A percentile compares a stretch with the other conserved stretches of the same genome.
phyloP scores from a whole-genome alignment of 1,140 invertebrate genomes.

The Trichomalopsis sarcophagae region DNA sequence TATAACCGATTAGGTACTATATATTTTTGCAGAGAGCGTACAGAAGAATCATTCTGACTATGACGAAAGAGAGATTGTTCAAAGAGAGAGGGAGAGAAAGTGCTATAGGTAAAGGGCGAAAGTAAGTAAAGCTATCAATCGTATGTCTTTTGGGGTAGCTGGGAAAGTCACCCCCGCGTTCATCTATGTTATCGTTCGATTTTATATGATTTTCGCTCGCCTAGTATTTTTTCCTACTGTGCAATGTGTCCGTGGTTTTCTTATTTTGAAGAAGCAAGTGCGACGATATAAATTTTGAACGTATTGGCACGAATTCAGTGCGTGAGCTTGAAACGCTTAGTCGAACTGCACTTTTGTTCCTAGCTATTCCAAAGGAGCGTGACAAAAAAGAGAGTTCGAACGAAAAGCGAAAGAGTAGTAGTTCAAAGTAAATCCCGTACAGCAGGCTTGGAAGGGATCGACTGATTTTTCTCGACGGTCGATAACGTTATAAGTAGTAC shows the following conservation, averaged over 20 bases:
- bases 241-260: conserved; percentile 29
- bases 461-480: conserved; percentile 51
- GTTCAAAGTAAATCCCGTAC: conserved; percentile 46
- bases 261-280: neutral
- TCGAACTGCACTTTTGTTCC: conserved; percentile 40
- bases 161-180: conserved; percentile 5
- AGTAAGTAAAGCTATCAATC: neutral
- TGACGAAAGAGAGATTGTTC: conserved; percentile 24
- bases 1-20: conserved; percentile 43
- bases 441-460: conserved; percentile 53
- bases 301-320: neutral
- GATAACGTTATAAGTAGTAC: conserved; percentile 49
- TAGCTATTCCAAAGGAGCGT: conserved; percentile 43
- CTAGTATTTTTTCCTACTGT: conserved; percentile 28
- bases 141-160: conserved; percentile 37
- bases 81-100: neutral
- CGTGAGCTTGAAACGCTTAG: neutral
- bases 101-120: neutral
- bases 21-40: conserved; percentile 48
- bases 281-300: conserved; percentile 12
- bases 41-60: conserved; percentile 40
- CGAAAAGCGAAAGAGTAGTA: conserved; percentile 7
- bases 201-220: conserved; percentile 9
- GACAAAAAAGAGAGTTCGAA: conserved; percentile 14
- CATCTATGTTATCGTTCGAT: conserved; percentile 14